phyloP scores from a whole-genome alignment of 2,797 vertebrate species.

The Dallia pectoralis region DNA sequence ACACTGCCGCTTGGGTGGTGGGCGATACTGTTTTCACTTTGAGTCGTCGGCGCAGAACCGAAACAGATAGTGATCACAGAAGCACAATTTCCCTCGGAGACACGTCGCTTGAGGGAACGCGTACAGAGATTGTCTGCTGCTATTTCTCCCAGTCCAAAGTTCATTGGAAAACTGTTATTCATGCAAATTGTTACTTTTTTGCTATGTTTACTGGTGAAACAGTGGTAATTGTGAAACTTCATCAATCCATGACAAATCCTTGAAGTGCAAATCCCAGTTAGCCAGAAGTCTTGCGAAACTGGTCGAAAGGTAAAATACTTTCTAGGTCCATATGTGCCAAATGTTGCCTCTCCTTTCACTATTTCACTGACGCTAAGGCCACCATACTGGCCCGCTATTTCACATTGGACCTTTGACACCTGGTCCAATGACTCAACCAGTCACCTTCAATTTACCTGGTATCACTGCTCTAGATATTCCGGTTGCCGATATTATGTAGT shows the following conservation, averaged over 20 bases:
- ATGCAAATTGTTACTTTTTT: background rate
- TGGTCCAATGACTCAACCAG: no score
- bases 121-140: background rate
- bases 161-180: background rate
- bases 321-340: no score
- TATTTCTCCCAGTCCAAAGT: background rate
- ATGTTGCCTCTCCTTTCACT: no score
- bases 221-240: background rate
- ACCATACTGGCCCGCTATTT: no score
- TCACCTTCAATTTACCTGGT: no score
- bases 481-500: no score
- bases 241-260: background rate
- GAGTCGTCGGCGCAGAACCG: constrained; percentile 35
- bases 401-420: no score
- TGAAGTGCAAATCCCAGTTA: no score
- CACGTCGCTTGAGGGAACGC: background rate
- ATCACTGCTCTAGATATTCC: no score
- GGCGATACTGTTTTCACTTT: background rate
- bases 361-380: no score
- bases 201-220: background rate
- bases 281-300: background rate
- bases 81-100: constrained; percentile 4
- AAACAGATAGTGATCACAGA: constrained; percentile 34
- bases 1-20: constrained; percentile 33
- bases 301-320: no score